phyloP scores from a whole-genome alignment of 2,888 invertebrate genomes.

The Callimorpha dominula region DNA sequence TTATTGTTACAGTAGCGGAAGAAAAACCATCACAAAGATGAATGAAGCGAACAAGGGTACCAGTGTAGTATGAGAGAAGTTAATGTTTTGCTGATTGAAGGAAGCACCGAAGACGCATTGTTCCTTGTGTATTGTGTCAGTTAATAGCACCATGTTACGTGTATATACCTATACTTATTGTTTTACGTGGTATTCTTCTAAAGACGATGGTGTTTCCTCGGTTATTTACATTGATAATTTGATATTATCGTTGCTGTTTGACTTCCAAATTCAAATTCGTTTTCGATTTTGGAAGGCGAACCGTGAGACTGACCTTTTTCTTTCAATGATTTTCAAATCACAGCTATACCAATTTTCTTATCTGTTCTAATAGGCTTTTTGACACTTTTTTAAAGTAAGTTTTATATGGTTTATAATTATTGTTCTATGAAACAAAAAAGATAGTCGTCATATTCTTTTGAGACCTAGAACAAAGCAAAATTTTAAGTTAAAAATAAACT shows the following conservation, averaged over 20 bases:
- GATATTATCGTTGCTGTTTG: neutral
- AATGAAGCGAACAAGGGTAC: slow-evolving; percentile 3
- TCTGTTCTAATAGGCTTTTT: no score
- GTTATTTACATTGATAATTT: neutral
- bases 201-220: neutral
- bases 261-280: no score
- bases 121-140: slow-evolving; percentile 29
- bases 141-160: slow-evolving; percentile 9
- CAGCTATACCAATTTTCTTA: no score
- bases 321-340: no score
- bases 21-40: slow-evolving; percentile 24
- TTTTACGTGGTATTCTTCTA: slow-evolving; percentile 13
- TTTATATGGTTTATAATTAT: no score
- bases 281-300: no score
- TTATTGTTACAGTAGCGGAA: slow-evolving; percentile 10
- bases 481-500: no score
- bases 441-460: no score
- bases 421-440: no score
- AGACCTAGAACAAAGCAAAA: no score
- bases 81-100: slow-evolving; percentile 42
- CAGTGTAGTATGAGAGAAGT: slow-evolving; percentile 33
- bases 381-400: no score
- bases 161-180: slow-evolving; percentile 17
- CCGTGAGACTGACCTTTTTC: no score
- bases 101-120: slow-evolving; percentile 45